Percentiles rank a stretch among this genome's conserved stretches.
These are phyloP conservation scores for Trichomycterus rosablanca DNA, from an alignment of 2,113 vertebrate species.

Conservation along the genomic window DNA sequence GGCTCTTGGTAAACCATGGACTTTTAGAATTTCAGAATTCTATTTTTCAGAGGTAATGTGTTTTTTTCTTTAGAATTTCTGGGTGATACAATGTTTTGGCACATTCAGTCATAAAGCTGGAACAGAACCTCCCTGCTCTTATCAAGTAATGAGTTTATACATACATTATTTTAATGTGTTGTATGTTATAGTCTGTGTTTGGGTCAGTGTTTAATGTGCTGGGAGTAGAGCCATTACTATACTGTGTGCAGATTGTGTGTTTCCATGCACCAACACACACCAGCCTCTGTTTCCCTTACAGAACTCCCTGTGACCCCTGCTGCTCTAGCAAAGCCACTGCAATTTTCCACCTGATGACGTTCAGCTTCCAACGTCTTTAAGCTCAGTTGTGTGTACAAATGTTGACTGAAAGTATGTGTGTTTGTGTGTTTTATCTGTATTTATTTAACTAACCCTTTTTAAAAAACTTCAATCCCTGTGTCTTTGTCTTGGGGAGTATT, in stretches of 20 bases:
- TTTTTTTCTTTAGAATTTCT: no score
- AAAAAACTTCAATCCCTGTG: constrained; percentile 11
- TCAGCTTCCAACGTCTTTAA: constrained; percentile 44
- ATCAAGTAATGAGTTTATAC: no score
- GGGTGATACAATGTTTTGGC: no score
- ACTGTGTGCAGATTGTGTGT: constrained; percentile 60
- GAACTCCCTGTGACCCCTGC: constrained; percentile 75
- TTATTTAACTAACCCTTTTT: constrained; percentile 10
- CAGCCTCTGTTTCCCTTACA: constrained; percentile 53
- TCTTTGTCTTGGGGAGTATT: constrained; percentile 34
- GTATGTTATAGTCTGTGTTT: no score
- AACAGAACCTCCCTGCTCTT: no score
- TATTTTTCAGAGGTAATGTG: no score
- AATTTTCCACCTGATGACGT: constrained; percentile 69
- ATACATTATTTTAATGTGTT: no score
- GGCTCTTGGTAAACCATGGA: no score
- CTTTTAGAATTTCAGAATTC: no score
- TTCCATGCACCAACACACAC: constrained; percentile 41
- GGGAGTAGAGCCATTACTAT: constrained; percentile 64
- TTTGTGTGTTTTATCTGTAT: not conserved
- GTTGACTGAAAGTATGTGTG: not conserved
- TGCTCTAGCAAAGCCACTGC: constrained; percentile 69
- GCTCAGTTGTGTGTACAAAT: not conserved
- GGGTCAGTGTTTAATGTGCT: constrained; percentile 59
- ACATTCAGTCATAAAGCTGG: no score